Evolutionary conservation across 2,797 vertebrate genomes (phyloP).

Genomic region (Mallotus villosus): DNA sequence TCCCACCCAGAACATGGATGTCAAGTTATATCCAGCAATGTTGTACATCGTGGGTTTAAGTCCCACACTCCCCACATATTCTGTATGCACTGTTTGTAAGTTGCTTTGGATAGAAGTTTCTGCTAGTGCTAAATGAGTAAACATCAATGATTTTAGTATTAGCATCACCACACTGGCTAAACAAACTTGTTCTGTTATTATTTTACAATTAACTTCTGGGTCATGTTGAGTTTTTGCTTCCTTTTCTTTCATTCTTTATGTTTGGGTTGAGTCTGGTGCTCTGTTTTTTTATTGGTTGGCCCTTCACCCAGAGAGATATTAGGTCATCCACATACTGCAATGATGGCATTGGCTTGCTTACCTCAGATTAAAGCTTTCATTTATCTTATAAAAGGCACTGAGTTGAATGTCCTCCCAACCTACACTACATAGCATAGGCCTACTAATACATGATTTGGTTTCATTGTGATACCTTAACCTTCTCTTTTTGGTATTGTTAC

Average conservation of each 20-base stretch:
- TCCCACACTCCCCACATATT: too few relatives aligned
- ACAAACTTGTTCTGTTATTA: conserved; percentile 22
- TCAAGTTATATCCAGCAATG: too few relatives aligned
- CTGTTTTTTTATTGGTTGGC: conserved; percentile 50
- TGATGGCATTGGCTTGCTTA: conserved; percentile 56
- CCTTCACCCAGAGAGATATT: conserved; percentile 53
- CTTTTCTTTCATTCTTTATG: conserved; percentile 34
- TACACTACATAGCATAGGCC: not conserved
- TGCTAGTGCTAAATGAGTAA: too few relatives aligned
- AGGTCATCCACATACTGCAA: conserved; percentile 58
- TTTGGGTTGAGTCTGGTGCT: conserved; percentile 25
- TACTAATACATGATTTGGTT: conserved; percentile 17
- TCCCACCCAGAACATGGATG: too few relatives aligned
- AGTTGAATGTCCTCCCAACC: conserved; percentile 43
- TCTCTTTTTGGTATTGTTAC: conserved; percentile 27
- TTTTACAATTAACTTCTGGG: conserved; percentile 75
- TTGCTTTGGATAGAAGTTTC: too few relatives aligned
- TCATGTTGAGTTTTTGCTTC: conserved; percentile 54
- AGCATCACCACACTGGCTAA: not conserved
- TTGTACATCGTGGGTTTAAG: too few relatives aligned
- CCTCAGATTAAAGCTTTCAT: conserved; percentile 61
- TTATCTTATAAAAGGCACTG: conserved; percentile 50
- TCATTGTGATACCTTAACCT: conserved; percentile 17
- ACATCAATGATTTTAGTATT: too few relatives aligned
- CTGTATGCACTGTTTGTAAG: too few relatives aligned